A percentile compares a stretch with the other conserved stretches of the same genome.
Conservation (phyloP, 2,888 invertebrate species). For the Habrosyne pyritoides region DNA sequence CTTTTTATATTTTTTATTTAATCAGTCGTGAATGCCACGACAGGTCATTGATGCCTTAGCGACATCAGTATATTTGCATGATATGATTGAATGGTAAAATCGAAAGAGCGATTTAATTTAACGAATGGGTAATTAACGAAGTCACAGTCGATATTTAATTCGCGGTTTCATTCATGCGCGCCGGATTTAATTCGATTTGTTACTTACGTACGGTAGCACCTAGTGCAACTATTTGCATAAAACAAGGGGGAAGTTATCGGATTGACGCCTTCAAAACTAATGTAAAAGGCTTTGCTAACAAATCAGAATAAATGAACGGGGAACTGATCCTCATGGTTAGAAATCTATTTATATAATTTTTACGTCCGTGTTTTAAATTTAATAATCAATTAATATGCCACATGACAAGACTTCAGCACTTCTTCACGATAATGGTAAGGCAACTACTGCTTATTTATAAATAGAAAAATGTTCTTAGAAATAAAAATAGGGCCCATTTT, state of each 20-base stretch:
- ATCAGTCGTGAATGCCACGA: neutral
- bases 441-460: too few relatives aligned
- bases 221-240: too few relatives aligned
- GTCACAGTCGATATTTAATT: constrained; percentile 1
- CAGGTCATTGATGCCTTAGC: neutral
- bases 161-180: neutral
- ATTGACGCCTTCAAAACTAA: neutral
- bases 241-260: too few relatives aligned
- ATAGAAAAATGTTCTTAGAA: too few relatives aligned
- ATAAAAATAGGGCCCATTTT: too few relatives aligned
- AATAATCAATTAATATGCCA: neutral
- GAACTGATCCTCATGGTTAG: neutral
- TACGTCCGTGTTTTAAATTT: neutral
- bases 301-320: neutral
- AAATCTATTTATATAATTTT: too few relatives aligned
- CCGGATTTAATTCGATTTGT: constrained; percentile 3
- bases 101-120: neutral
- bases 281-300: neutral
- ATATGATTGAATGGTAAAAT: neutral
- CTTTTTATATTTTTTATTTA: neutral
- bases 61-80: neutral
- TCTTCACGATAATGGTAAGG: neutral
- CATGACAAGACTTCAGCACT: neutral
- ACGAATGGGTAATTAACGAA: neutral
- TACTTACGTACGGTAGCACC: neutral